Base-by-base conservation (phyloP, 2,797 vertebrate species). In the Chloroceryle amazona region DNA sequence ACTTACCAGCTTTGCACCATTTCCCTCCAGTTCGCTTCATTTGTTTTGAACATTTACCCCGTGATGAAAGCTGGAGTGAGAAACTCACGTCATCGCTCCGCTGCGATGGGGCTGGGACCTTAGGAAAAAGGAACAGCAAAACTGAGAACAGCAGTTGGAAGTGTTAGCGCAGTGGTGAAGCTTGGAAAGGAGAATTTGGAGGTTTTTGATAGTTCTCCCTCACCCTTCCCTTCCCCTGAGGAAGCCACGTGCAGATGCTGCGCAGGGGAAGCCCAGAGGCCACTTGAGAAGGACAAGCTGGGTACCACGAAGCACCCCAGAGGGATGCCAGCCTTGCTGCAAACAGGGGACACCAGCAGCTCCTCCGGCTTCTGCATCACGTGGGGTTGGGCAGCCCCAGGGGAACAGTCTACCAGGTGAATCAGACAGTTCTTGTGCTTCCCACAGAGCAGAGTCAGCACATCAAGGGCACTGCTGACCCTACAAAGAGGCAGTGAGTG, bases 171-270 rank as follows among this genome's bases (percentile, higher is more conserved):
- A 10, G 57, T 9, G 37, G 28, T 39, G 47, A 57, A 37, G 42
- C 26, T 46, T 14, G 37, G 28, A 41, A 44, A 83, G 44, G 51
- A 74, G 52, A 75, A 46, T 7, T 13, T 9, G 18, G 58, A 42
- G 62, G 3, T 23, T 37, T 62, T 4, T 33, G 33, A 16, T 35
- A 4, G 26, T 29, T 58, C 11, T 62, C 26, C 42, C 21, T 29
- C 11, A 13, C 17, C 47, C 17, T 28, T 28, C 51, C 57, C 41
- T 37, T 29, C 22, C 42, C 3, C 65, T 0, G 2, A 72, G 57
- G 35, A 54, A n/a, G 58, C 63, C 1, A 1, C 0, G 2, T 5
- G 31, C 49, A 18, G 49, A 11, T 0, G 3, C 15, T 13, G 51
- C 3, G 4, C 4, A 3, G 18, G 33, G 28, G 35, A 35, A n/a